Percentiles rank a stretch among this genome's conserved stretches.
phyloP scores from a whole-genome alignment of 1,140 invertebrate genomes.

The Zophobas morio region DNA sequence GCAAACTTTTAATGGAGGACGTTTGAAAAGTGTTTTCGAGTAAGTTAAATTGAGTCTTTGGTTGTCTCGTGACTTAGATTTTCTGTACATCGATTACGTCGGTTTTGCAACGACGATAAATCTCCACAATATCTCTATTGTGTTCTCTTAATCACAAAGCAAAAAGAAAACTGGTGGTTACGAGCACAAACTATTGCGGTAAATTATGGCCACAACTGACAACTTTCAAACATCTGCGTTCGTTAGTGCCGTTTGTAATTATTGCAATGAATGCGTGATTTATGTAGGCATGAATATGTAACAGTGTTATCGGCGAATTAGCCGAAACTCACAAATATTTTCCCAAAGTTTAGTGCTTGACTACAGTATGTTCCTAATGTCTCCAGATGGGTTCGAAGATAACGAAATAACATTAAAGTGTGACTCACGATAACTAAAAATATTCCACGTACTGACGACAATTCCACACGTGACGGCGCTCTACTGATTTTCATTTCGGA shows the following conservation, averaged over 20 bases:
- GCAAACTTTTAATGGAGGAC: too few species aligned
- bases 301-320: not conserved
- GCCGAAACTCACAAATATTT: not conserved
- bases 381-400: too few species aligned
- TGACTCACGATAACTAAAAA: not conserved
- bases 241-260: not conserved
- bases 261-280: not conserved
- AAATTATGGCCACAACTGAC: not conserved
- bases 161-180: not conserved
- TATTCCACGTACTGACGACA: not conserved
- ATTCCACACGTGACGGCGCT: not conserved
- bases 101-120: too few species aligned
- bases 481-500: not conserved
- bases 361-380: too few species aligned
- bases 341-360: not conserved
- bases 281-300: not conserved
- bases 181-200: not conserved
- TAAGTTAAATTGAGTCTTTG: too few species aligned
- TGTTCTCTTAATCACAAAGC: too few species aligned
- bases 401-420: not conserved
- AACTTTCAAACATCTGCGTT: not conserved
- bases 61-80: too few species aligned
- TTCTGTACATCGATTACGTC: too few species aligned
- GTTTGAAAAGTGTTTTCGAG: too few species aligned
- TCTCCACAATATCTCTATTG: too few species aligned